A percentile compares a stretch with the other conserved stretches of the same genome.
phyloP scores from a whole-genome alignment of 2,113 vertebrate species.

The Triplophysa tibetana region DNA sequence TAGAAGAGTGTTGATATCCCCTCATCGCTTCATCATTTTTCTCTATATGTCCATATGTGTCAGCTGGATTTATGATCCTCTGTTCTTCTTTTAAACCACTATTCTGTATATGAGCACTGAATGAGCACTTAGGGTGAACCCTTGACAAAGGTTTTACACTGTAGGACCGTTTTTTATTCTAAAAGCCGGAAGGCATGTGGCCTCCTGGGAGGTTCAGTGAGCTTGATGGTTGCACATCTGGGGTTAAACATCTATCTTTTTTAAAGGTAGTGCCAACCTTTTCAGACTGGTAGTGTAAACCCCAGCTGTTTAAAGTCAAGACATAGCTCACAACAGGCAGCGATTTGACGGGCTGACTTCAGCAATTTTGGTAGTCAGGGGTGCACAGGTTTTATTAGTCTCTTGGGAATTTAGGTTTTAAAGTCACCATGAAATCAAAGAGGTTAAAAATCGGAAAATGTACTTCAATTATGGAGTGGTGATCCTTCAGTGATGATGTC shows the following conservation, averaged over 20 bases:
- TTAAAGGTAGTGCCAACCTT: not conserved
- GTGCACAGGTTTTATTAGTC: no score
- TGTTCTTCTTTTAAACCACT: conserved; percentile 9
- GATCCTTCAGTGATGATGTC: no score
- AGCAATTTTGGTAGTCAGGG: no score
- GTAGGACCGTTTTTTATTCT: not conserved
- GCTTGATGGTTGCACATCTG: conserved; percentile 3
- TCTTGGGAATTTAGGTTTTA: no score
- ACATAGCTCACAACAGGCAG: no score
- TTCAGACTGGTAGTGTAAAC: no score
- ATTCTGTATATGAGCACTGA: not conserved
- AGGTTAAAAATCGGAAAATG: no score
- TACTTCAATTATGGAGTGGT: no score
- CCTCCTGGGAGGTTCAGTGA: not conserved
- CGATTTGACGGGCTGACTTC: no score
- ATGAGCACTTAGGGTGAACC: conserved; percentile 17
- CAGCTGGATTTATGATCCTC: conserved; percentile 14
- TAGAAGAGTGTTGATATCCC: conserved; percentile 15
- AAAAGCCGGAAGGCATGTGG: not conserved
- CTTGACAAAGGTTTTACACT: not conserved
- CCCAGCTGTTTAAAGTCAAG: no score
- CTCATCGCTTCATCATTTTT: conserved; percentile 30
- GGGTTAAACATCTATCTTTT: not conserved
- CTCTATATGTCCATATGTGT: not conserved
- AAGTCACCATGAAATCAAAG: no score